Conservation (phyloP, 37 sponge, comb jelly and placozoan species). For the Oopsacas minuta region DNA sequence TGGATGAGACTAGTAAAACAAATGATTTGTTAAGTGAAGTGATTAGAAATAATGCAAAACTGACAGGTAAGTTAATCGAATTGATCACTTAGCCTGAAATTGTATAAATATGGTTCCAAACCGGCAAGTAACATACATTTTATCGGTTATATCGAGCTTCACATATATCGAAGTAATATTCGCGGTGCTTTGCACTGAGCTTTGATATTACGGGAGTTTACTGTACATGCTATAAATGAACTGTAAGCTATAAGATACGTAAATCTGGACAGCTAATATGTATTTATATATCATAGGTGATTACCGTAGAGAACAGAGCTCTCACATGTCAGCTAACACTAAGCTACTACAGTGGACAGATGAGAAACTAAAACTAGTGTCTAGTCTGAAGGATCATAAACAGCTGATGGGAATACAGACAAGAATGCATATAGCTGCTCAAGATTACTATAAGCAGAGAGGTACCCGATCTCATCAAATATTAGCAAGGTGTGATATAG, state of each 20-base stretch:
- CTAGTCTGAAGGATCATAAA: neutral
- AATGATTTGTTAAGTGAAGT: neutral
- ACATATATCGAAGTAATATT: no score
- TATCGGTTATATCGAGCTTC: no score
- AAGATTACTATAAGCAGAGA: neutral
- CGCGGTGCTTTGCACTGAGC: no score
- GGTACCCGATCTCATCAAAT: neutral
- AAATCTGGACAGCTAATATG: no score
- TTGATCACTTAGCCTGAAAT: no score
- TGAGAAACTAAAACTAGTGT: neutral
- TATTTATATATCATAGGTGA: neutral
- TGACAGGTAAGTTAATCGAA: neutral
- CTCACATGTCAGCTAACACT: constrained; percentile 8
- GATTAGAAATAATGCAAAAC: neutral
- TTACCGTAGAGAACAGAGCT: neutral
- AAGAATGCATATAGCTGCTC: neutral
- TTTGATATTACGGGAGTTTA: neutral
- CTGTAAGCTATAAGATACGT: neutral
- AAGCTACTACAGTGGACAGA: constrained; percentile 7
- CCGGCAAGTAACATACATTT: no score
- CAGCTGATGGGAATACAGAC: constrained; percentile 19
- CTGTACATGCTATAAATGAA: neutral
- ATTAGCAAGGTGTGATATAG: neutral
- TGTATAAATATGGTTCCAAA: no score
- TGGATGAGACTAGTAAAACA: neutral